Percentiles rank a stretch among this genome's conserved stretches.
Conservation (phyloP, 1,140 invertebrate species). For the Sipha flava region DNA sequence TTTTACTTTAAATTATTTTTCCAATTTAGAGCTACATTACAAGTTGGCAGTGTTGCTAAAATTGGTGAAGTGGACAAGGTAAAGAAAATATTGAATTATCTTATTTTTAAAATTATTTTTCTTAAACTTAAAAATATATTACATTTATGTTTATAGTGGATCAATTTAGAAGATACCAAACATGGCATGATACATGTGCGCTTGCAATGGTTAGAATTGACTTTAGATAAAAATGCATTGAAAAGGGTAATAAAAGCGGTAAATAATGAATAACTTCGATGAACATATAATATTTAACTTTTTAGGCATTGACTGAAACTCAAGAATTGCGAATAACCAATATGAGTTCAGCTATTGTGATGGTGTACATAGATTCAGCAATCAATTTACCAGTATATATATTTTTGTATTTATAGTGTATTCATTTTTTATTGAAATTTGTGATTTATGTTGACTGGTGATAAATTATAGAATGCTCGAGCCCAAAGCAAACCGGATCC, state of each 20-base stretch:
- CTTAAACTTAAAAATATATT: background rate
- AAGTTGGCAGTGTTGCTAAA: constrained; percentile 57
- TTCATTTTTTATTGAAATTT: background rate
- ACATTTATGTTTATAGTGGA: constrained; percentile 57
- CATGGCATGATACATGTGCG: constrained; percentile 83
- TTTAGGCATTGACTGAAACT: constrained; percentile 64
- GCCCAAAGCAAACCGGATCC: constrained; percentile 65
- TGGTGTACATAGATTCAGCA: constrained; percentile 81
- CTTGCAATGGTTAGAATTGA: constrained; percentile 76
- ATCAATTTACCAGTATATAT: constrained; percentile 75
- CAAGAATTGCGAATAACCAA: constrained; percentile 63
- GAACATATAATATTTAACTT: constrained; percentile 34
- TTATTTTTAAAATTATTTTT: constrained; percentile 2
- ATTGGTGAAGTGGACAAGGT: constrained; percentile 61
- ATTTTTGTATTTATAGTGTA: background rate
- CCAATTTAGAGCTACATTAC: constrained; percentile 52
- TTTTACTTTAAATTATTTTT: constrained; percentile 22
- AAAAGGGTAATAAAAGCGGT: constrained; percentile 54
- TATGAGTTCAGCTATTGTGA: constrained; percentile 67
- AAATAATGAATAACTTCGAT: background rate
- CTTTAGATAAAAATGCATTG: constrained; percentile 60
- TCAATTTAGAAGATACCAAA: constrained; percentile 86
- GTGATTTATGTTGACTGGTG: background rate
- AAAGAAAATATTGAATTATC: constrained; percentile 40
- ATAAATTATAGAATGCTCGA: constrained; percentile 53